Base-by-base conservation (phyloP, 64 coral and sea anemone genomes). In the Platygyra sinensis region DNA sequence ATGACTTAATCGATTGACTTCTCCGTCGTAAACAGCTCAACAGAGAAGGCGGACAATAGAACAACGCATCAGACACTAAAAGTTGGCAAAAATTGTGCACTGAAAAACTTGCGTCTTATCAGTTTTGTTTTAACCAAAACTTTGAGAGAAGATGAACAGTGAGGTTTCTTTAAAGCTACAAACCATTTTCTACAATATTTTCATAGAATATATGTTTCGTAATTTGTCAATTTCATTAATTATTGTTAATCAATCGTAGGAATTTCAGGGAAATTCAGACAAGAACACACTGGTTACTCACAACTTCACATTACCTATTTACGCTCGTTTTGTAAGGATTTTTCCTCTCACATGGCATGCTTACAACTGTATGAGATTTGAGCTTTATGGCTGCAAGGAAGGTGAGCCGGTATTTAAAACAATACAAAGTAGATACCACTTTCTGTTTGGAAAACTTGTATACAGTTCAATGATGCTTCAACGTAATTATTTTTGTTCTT, bases 331-430 rank as follows among this genome's bases (percentile, higher is more conserved):
- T 38, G 32, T 76, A 5, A 76, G 74, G 22, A 19, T 76, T 19
- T 2, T 76, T 22, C 14, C 74, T 49, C 30, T 76, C 22, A 24
- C 74, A 19, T 76, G 74, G 74, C 0, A 38, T 49, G 2, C 1
- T 9, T 10, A 19, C 31, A 38, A 38, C 36, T 76, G 27, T 8
- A 76, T 76, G 74, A 33, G 74, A 38, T 32, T 76, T 20, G 74
- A 76, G 74, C 74, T 76, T 38, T 76, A 76, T 76, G 74, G 74
- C 17, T 76, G 74, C 30, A 76, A 28, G 74, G 16, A 76, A 49
- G 74, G 74, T 76, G 17, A 49, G 31, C 7, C 8, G 24, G 6
- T 18, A 10, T 16, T 62, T 67, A 7, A 67, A 67, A 18, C 62
- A 20, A 20, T 65, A 20, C 20, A 2, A 24, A 18, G 5, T 65